Evolutionary conservation across 2,888 invertebrate species (phyloP), one percentile per base, ranked within the genome.

Genomic region (Synergus laeviventris): DNA sequence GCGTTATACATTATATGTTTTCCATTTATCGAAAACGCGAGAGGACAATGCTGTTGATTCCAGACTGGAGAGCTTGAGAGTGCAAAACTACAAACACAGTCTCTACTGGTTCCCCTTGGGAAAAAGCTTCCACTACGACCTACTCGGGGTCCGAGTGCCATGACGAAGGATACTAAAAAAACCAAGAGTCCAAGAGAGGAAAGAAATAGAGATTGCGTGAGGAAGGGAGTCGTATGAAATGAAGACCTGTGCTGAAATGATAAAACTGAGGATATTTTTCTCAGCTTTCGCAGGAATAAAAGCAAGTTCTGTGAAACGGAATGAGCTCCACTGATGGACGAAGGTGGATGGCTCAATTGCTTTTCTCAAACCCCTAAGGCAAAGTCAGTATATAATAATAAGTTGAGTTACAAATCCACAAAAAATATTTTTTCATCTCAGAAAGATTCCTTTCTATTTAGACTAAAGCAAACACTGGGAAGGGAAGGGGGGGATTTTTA

Each of bases 171-270:
- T 75, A 66, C 73, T 77, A 78, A 76, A 70, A 75, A 62, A 18
- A 76, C 4, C 12, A 62, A 31, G 54, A 21, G n/a, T 49, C 39
- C 66, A 61, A 21, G 61, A 59, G 24, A 38, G 14, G n/a, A 54
- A 61, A 54, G 24, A 59, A 80, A 79, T 79, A 81, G 81, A 81
- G 76, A 81, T 76, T 79, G 76, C 77, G 64, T 66, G 78, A 74
- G 21, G 66, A 81, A 82, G 80, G 75, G 78, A 83, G 39, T 18
- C 81, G 83, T 83, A 86, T 85, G 83, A 86, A 86, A 86, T 80
- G 83, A 85, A 82, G 81, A 83, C 82, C 78, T 79, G 82, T 80
- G 83, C 82, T 85, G 83, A 84, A 86, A 87, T 86, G 85, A 87
- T 87, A 86, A 87, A 87, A 86, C 86, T 81, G 78, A 79, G 83